These are phyloP conservation scores for Apodemia mormo DNA, from an alignment of 2,888 invertebrate species.

Conservation along the genomic window DNA sequence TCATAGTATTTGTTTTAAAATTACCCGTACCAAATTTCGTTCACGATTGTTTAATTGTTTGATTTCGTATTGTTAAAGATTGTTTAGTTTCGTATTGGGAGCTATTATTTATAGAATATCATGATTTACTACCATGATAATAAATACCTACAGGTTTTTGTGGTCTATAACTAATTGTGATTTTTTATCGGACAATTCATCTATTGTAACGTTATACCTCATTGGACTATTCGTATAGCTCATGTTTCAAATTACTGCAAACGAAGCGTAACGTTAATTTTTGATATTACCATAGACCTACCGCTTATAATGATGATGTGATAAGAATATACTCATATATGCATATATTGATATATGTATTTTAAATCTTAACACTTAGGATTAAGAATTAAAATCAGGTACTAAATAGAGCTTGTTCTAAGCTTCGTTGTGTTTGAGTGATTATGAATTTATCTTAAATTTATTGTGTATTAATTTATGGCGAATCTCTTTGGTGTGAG, in stretches of 20 bases:
- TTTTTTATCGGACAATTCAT: slow-evolving; percentile 14
- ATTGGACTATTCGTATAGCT: slow-evolving; percentile 15
- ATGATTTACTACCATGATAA: background rate
- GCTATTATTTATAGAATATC: background rate
- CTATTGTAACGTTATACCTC: slow-evolving; percentile 17
- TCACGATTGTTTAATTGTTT: background rate
- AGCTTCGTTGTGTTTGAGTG: too few species aligned
- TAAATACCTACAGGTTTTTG: background rate
- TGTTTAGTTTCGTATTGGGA: background rate
- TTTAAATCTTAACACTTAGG: background rate
- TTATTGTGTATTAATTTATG: too few species aligned
- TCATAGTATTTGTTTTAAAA: too few species aligned
- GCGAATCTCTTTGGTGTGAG: too few species aligned
- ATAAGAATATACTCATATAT: background rate
- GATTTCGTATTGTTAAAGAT: background rate
- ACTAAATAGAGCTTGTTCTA: background rate
- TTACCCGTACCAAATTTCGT: background rate
- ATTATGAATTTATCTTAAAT: too few species aligned
- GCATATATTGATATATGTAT: too few species aligned
- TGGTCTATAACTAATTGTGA: background rate
- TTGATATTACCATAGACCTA: slow-evolving; percentile 34
- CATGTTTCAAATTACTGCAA: slow-evolving; percentile 39
- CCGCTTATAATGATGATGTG: slow-evolving; percentile 24
- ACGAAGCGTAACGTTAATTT: slow-evolving; percentile 34
- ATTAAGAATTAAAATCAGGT: background rate